Conservation (phyloP, 2,113 vertebrate genomes). For the Chloebia gouldiae region DNA sequence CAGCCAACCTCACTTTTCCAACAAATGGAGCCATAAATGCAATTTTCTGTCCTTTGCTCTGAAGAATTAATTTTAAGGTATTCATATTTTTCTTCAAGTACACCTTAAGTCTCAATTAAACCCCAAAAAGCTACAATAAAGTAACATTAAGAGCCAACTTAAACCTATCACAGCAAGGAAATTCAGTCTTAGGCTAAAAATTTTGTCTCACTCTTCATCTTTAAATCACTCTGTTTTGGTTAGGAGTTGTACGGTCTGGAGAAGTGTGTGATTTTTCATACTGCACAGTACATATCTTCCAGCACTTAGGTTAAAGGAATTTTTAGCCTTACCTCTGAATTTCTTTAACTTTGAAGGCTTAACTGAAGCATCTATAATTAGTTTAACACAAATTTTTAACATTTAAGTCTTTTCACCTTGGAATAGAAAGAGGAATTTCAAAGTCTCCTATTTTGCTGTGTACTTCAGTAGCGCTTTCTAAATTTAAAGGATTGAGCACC, state of each 20-base stretch:
- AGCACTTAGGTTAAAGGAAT: slow-evolving; percentile 60
- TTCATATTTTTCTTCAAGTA: slow-evolving; percentile 71
- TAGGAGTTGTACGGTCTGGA: slow-evolving; percentile 47
- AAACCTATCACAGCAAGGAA: slow-evolving; percentile 67
- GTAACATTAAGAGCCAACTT: slow-evolving; percentile 69
- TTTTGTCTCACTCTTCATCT: slow-evolving; percentile 54
- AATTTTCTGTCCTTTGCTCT: slow-evolving; percentile 66
- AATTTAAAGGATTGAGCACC: slow-evolving; percentile 38
- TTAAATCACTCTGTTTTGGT: slow-evolving; percentile 68
- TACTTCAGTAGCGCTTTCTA: neutral
- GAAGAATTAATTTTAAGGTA: slow-evolving; percentile 72
- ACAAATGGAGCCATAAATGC: slow-evolving; percentile 65
- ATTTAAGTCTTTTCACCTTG: slow-evolving; percentile 39
- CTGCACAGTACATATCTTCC: slow-evolving; percentile 45
- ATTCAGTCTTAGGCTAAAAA: slow-evolving; percentile 63
- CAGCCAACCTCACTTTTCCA: slow-evolving; percentile 55
- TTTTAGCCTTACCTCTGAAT: slow-evolving; percentile 65
- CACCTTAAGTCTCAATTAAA: slow-evolving; percentile 74
- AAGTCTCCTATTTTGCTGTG: slow-evolving; percentile 34
- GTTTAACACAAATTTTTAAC: slow-evolving; percentile 9
- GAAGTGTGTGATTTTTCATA: slow-evolving; percentile 64
- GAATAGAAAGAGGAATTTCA: neutral
- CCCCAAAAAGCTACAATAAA: slow-evolving; percentile 70
- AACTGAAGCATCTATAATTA: slow-evolving; percentile 64
- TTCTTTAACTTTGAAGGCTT: slow-evolving; percentile 63